Evolutionary conservation across 2,113 vertebrate genomes (phyloP).

Genomic region (Chloebia gouldiae): DNA sequence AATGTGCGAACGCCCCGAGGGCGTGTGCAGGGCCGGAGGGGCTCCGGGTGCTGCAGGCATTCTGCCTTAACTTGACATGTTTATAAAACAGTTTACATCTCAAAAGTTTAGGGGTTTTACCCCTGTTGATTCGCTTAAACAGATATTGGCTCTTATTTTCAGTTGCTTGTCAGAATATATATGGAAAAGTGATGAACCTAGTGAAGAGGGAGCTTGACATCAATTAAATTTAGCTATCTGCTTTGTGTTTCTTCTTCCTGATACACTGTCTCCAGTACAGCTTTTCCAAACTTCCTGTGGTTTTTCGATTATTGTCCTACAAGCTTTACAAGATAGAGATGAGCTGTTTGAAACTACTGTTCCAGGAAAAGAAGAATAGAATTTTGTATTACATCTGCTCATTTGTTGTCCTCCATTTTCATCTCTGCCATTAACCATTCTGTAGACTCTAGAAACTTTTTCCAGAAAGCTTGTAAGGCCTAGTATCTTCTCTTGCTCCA

Average conservation of each 20-base stretch:
- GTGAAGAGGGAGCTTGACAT: slow-evolving; percentile 49
- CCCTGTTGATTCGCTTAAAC: slow-evolving; percentile 46
- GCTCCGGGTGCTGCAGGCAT: slow-evolving; percentile 28
- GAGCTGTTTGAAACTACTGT: not conserved
- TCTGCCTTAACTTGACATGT: slow-evolving; percentile 57
- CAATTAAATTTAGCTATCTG: slow-evolving; percentile 56
- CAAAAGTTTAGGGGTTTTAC: slow-evolving; percentile 48
- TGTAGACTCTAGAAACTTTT: not conserved
- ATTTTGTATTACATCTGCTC: not conserved
- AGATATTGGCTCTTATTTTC: slow-evolving; percentile 43
- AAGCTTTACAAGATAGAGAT: slow-evolving; percentile 6
- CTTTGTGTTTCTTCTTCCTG: slow-evolving; percentile 37
- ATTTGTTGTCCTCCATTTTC: not conserved
- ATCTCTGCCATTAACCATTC: not conserved
- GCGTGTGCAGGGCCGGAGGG: not conserved
- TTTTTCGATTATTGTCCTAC: not conserved
- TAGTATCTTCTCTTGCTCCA: not conserved
- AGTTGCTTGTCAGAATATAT: slow-evolving; percentile 52
- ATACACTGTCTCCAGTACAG: not conserved
- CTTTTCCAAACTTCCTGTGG: slow-evolving; percentile 36
- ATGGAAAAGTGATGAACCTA: slow-evolving; percentile 50
- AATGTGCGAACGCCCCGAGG: not conserved
- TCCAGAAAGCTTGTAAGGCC: not conserved
- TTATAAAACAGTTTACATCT: slow-evolving; percentile 64
- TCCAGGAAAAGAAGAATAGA: not conserved